A percentile compares a stretch with the other conserved stretches of the same genome.
Evolutionary conservation across 2,797 vertebrate genomes (phyloP).

Genomic region (Nyctalus aviator): DNA sequence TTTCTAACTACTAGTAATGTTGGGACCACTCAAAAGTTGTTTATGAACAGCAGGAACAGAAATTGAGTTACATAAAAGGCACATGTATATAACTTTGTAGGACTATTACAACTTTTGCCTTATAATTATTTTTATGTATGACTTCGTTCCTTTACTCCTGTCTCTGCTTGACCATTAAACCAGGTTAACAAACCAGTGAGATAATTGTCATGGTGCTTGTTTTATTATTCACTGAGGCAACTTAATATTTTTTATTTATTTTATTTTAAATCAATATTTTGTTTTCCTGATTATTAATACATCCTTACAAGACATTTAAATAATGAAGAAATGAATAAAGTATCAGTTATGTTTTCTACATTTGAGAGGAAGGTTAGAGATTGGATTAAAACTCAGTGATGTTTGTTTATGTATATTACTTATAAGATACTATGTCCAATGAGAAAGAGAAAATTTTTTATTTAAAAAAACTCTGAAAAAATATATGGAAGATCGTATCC

Average conservation of each 20-base stretch:
- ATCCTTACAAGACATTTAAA: conserved; percentile 9
- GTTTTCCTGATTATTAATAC: neutral
- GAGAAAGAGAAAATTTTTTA: neutral
- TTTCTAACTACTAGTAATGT: neutral
- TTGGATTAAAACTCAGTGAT: neutral
- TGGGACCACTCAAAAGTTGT: neutral
- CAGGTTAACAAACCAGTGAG: neutral
- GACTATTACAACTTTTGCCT: neutral
- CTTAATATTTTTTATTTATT: neutral
- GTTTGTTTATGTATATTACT: neutral
- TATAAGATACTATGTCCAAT: neutral
- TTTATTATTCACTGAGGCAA: neutral
- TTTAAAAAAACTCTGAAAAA: neutral
- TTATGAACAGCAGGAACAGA: neutral
- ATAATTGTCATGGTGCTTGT: neutral
- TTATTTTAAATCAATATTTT: neutral
- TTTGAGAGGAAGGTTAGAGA: neutral
- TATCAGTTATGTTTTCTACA: neutral
- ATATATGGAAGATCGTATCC: neutral
- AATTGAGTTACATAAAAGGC: neutral
- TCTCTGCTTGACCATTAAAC: neutral
- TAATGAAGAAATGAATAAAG: conserved; percentile 1
- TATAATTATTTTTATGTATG: neutral
- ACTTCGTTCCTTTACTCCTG: neutral
- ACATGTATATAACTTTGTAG: neutral